A percentile compares a stretch with the other conserved stretches of the same genome.
phyloP scores from a whole-genome alignment of 2,797 vertebrate genomes.

The Coregonus sp. region DNA sequence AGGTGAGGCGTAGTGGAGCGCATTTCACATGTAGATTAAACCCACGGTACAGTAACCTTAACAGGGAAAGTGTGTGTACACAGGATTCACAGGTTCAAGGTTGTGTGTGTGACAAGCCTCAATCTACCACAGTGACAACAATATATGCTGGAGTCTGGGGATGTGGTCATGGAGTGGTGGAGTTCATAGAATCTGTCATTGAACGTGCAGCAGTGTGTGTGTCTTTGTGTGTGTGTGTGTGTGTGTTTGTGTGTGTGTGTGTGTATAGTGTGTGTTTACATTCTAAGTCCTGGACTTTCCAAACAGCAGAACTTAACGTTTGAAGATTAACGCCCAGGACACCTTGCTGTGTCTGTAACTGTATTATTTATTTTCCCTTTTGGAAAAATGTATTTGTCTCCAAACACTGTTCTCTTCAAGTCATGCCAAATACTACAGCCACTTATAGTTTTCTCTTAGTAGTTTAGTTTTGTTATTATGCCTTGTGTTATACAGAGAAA shows the following conservation, averaged over 20 bases:
- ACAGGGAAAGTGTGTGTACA: constrained; percentile 3
- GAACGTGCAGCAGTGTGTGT: constrained; percentile 16
- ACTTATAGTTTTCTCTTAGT: constrained; percentile 50
- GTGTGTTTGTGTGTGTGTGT: constrained; percentile 11
- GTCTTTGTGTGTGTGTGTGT: constrained; percentile 33
- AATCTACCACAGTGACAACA: not conserved
- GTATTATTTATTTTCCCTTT: constrained; percentile 62
- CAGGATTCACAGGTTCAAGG: constrained; percentile 4
- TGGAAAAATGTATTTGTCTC: constrained; percentile 66
- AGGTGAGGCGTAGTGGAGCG: constrained; percentile 55
- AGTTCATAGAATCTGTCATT: not conserved
- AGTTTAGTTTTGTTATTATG: constrained; percentile 65
- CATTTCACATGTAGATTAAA: constrained; percentile 82
- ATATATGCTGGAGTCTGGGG: not conserved
- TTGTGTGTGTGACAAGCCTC: constrained; percentile 1
- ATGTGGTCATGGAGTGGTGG: not conserved
- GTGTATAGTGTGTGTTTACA: constrained; percentile 44
- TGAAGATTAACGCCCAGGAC: constrained; percentile 42
- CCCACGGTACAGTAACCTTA: constrained; percentile 69
- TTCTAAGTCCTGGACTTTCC: constrained; percentile 62
- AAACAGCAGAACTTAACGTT: constrained; percentile 58
- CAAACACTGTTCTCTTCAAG: constrained; percentile 64
- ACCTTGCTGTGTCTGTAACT: constrained; percentile 60
- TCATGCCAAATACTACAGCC: constrained; percentile 67
- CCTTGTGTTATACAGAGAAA: constrained; percentile 65